Conservation (phyloP, 2,888 invertebrate species). For the Phyto melanocephala region DNA sequence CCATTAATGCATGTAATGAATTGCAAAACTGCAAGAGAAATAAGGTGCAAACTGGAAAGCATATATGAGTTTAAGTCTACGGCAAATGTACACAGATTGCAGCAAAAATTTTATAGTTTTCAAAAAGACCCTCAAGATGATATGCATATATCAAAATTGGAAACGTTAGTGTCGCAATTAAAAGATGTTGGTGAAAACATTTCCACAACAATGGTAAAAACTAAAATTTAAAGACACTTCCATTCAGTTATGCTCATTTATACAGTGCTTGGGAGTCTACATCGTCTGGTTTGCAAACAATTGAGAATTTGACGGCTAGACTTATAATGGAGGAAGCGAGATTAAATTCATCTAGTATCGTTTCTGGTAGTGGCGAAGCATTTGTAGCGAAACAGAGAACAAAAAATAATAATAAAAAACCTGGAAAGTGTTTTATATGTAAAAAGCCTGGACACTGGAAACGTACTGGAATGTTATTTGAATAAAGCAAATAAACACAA, state of each 20-base stretch:
- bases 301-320: constrained; percentile 44
- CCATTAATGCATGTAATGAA: constrained; percentile 47
- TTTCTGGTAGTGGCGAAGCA: constrained; percentile 2
- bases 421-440: constrained; percentile 28
- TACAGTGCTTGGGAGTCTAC: constrained; percentile 58
- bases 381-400: constrained; percentile 24
- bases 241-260: constrained; percentile 45
- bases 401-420: neutral
- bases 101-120: constrained; percentile 64
- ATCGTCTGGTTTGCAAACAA: constrained; percentile 25
- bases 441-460: constrained; percentile 36
- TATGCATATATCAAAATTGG: constrained; percentile 57
- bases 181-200: constrained; percentile 56
- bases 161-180: constrained; percentile 49
- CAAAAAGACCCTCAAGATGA: constrained; percentile 55
- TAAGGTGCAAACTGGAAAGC: constrained; percentile 47
- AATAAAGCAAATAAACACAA: constrained; percentile 27
- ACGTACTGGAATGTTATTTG: constrained; percentile 32
- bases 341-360: constrained; percentile 29
- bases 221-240: constrained; percentile 55
- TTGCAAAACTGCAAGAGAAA: constrained; percentile 44
- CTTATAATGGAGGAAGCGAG: constrained; percentile 52
- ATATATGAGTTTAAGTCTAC: constrained; percentile 52
- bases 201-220: constrained; percentile 55
- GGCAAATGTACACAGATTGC: constrained; percentile 53